Evolutionary conservation across 1,140 invertebrate species (phyloP).

Genomic region (Chionoecetes opilio): DNA sequence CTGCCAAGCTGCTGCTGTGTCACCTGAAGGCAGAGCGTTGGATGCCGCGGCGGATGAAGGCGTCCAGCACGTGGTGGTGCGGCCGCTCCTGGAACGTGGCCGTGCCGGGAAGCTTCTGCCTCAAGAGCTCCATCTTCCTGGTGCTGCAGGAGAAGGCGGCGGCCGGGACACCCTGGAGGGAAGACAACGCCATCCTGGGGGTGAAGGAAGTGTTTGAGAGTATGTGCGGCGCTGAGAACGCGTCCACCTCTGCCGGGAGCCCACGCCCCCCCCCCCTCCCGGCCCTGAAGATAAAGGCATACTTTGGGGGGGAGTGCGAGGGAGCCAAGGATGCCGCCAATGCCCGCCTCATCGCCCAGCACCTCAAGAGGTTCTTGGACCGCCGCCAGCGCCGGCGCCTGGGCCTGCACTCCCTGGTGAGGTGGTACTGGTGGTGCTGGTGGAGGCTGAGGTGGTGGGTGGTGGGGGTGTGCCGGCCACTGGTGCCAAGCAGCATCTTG

Average conservation of each 20-base stretch:
- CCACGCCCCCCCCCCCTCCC: background rate
- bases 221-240: background rate
- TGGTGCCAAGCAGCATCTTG: too few species aligned
- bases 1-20: slow-evolving; percentile 29
- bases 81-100: background rate
- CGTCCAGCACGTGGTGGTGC: background rate
- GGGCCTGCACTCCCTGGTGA: background rate
- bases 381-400: background rate
- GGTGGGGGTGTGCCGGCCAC: background rate
- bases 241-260: background rate
- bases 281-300: background rate
- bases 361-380: background rate
- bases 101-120: background rate
- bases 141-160: background rate
- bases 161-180: background rate
- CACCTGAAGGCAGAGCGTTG: slow-evolving; percentile 44
- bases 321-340: background rate
- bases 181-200: background rate
- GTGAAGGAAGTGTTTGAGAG: background rate
- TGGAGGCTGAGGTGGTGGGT: background rate
- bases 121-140: slow-evolving; percentile 33
- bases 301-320: slow-evolving; percentile 51
- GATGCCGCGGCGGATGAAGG: slow-evolving; percentile 32
- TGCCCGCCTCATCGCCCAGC: background rate
- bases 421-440: background rate